Conservation (phyloP, 2,797 vertebrate genomes). For the Hapalemur alaotrensis region DNA sequence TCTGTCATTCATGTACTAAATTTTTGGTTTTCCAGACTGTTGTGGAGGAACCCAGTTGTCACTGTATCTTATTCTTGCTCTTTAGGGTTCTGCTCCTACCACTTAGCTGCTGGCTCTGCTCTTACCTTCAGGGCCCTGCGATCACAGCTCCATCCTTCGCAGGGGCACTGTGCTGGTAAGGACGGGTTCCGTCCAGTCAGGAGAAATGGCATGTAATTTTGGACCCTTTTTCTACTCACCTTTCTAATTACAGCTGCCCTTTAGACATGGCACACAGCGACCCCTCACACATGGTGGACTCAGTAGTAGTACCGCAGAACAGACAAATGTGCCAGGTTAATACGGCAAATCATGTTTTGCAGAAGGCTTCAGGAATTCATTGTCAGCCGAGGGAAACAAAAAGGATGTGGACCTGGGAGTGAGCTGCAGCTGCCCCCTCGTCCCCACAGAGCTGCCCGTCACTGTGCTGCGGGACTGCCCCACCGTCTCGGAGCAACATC, state of each 20-base stretch:
- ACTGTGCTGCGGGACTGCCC: rapidly evolving
- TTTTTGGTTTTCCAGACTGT: background rate
- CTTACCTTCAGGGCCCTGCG: background rate
- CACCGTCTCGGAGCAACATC: background rate
- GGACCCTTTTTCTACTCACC: background rate
- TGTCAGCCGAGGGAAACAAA: background rate
- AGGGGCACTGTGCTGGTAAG: background rate
- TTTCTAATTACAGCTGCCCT: background rate
- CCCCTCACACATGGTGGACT: background rate
- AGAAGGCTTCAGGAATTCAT: background rate
- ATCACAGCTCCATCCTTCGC: background rate
- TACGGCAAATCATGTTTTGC: background rate
- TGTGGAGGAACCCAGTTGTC: background rate
- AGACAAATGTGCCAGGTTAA: background rate
- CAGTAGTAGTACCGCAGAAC: rapidly evolving
- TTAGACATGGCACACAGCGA: background rate
- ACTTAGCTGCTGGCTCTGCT: background rate
- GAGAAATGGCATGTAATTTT: background rate
- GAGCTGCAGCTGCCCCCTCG: rapidly evolving
- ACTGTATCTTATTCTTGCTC: background rate
- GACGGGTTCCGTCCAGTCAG: rapidly evolving
- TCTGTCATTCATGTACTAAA: background rate
- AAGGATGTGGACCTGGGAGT: rapidly evolving
- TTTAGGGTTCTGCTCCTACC: background rate
- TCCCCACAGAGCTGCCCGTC: rapidly evolving